Conservation (phyloP, 2,113 vertebrate genomes). For the Ophiodon elongatus region DNA sequence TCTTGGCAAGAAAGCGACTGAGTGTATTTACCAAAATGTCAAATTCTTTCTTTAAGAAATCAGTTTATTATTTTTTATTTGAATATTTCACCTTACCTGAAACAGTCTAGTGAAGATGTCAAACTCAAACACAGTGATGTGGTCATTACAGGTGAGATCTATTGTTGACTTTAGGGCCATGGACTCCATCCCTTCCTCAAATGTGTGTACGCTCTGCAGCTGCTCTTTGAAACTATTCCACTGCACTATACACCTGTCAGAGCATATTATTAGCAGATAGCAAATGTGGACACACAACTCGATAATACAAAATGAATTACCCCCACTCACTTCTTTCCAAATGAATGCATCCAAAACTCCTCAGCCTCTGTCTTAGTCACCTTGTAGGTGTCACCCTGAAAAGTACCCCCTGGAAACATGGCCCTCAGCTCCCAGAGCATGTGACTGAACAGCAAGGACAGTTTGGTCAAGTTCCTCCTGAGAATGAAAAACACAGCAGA, state of each 20-base stretch:
- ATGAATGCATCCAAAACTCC: conserved; percentile 87
- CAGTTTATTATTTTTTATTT: background rate
- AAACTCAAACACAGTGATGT: conserved; percentile 93
- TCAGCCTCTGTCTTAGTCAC: conserved; percentile 81
- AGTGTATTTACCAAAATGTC: background rate
- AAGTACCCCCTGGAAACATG: conserved; percentile 84
- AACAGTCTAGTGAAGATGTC: conserved; percentile 93
- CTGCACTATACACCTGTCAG: conserved; percentile 86
- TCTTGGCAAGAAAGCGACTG: background rate
- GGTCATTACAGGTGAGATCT: conserved; percentile 89
- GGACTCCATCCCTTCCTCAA: conserved; percentile 85
- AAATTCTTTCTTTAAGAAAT: background rate
- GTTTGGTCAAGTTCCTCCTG: conserved; percentile 89
- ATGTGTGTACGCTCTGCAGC: conserved; percentile 78
- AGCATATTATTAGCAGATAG: background rate
- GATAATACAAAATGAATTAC: background rate
- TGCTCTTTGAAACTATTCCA: conserved; percentile 86
- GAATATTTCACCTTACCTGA: conserved; percentile 82
- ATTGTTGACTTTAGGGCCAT: conserved; percentile 90
- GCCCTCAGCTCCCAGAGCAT: conserved; percentile 87
- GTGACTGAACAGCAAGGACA: conserved; percentile 91
- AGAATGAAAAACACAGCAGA: conserved; percentile 7
- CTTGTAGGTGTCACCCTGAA: conserved; percentile 85
- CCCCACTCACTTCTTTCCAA: conserved; percentile 83
- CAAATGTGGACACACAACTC: background rate